phyloP scores from a whole-genome alignment of 2,113 vertebrate species.

The Scortum barcoo region DNA sequence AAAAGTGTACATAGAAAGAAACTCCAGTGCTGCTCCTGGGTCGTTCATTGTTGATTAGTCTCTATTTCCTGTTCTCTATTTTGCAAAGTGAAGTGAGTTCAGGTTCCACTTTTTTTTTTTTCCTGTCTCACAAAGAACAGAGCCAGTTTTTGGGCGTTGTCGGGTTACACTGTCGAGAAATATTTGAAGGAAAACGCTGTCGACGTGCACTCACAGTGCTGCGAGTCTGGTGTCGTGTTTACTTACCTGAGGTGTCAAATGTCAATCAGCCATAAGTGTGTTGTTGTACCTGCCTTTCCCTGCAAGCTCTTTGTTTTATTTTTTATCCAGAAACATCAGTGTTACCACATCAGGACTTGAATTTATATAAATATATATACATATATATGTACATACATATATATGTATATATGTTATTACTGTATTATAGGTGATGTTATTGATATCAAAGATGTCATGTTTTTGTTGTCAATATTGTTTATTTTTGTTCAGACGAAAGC shows the following conservation, averaged over 20 bases:
- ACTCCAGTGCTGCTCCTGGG: constrained; percentile 66
- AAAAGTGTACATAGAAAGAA: constrained; percentile 68
- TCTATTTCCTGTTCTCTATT: constrained; percentile 37
- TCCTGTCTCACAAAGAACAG: constrained; percentile 19
- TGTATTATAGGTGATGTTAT: constrained; percentile 67
- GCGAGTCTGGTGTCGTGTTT: neutral
- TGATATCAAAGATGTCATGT: constrained; percentile 60
- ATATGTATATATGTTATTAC: constrained; percentile 64
- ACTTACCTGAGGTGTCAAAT: constrained; percentile 28
- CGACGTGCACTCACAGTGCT: neutral
- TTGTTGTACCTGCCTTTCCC: constrained; percentile 31
- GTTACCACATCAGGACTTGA: constrained; percentile 90
- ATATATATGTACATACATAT: constrained; percentile 54
- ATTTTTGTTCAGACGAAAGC: constrained; percentile 62
- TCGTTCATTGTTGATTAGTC: constrained; percentile 43
- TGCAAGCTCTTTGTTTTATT: constrained; percentile 18
- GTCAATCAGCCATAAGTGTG: constrained; percentile 53
- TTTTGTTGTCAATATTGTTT: constrained; percentile 58
- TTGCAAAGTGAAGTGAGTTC: constrained; percentile 57
- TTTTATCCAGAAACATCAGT: constrained; percentile 85
- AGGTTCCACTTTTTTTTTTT: constrained; percentile 54
- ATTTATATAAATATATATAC: constrained; percentile 77
- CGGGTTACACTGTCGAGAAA: neutral
- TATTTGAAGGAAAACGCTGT: constrained; percentile 39
- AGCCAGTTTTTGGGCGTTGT: constrained; percentile 9